phyloP scores from a whole-genome alignment of 23 tunicate genomes.

The Halocynthia roretzi region DNA sequence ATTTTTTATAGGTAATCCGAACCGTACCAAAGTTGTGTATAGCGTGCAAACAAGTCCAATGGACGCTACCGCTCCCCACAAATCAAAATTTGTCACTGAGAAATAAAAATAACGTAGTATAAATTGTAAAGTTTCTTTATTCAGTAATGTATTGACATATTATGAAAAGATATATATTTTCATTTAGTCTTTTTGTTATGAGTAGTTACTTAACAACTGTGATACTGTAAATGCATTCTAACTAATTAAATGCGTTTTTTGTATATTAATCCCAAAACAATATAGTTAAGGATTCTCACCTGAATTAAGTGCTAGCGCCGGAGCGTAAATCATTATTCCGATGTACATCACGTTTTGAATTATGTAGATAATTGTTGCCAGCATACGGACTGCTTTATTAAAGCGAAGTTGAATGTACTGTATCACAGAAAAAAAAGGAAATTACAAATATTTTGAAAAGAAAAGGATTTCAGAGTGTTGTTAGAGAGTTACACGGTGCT shows the following conservation, averaged over 20 bases:
- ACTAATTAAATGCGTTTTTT: not conserved
- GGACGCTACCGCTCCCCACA: conserved; percentile 48
- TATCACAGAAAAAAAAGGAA: not conserved
- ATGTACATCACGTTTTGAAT: conserved; percentile 49
- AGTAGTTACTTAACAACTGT: too few species aligned
- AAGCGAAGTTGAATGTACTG: conserved; percentile 21
- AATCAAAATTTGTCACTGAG: not conserved
- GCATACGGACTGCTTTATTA: conserved; percentile 31
- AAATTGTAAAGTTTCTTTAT: too few species aligned
- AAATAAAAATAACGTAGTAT: conserved; percentile 9
- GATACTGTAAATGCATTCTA: not conserved
- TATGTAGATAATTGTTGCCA: conserved; percentile 48
- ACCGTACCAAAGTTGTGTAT: conserved; percentile 58
- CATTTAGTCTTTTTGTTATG: too few species aligned
- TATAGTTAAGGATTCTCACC: conserved; percentile 13
- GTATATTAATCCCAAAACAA: not conserved
- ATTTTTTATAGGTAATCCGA: not conserved
- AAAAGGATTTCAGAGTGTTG: too few species aligned
- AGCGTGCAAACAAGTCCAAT: conserved; percentile 52
- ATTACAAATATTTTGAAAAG: too few species aligned
- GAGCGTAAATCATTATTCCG: conserved; percentile 68
- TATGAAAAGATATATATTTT: too few species aligned
- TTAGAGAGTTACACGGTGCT: too few species aligned
- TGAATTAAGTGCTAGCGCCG: conserved; percentile 57
- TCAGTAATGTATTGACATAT: too few species aligned